Evolutionary conservation across 2,113 vertebrate species (phyloP), one percentile per base, ranked within the genome.

Genomic region (Excalfactoria chinensis): DNA sequence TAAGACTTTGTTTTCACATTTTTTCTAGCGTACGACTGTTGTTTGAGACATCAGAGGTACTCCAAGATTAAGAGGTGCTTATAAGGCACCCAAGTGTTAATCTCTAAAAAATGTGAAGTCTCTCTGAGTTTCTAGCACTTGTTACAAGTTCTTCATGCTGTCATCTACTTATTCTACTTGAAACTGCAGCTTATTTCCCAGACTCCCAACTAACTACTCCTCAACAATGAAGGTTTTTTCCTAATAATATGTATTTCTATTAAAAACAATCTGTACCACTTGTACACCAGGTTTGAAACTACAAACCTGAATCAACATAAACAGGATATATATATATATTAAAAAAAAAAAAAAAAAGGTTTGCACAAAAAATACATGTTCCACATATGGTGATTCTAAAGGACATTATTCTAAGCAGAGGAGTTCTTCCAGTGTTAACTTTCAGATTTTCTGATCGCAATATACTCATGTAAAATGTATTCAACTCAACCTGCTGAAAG

Each of bases 31-130:
- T 25, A 53, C n/a, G 26, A 74, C 22, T 86, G 34, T 37, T 82
- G 30, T 80, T 30, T 26, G 25, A 78, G 35, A 75, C 32, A 41
- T 80, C 69, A 67, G 43, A 89, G 25, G 32, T 43, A 81, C 21
- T 48, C 25, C 16, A 68, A 68, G 43, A 60, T 93, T n/a, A 86
- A 64, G 74, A 75, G 73, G n/a, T 32, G 85, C 30, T 84, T 73
- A 16, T 59, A 67, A 41, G 28, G 18, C n/a, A 66, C 44, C 10
- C 23, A 20, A 35, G 4, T 70, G 55, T 28, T 51, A 62, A 62
- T 40, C 79, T 14, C 26, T 35, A 79, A 26, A 17, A 69, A 56
- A 13, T 66, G 20, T 83, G 7, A n/a, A 51, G 48, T 4, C 23
- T 44, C 69, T 58, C 30, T 60, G 32, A 41, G 13, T 51, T 26